Evolutionary conservation across 2,797 vertebrate species (phyloP), one percentile per base, ranked within the genome.

Genomic region (Bryconaethiops microstoma): DNA sequence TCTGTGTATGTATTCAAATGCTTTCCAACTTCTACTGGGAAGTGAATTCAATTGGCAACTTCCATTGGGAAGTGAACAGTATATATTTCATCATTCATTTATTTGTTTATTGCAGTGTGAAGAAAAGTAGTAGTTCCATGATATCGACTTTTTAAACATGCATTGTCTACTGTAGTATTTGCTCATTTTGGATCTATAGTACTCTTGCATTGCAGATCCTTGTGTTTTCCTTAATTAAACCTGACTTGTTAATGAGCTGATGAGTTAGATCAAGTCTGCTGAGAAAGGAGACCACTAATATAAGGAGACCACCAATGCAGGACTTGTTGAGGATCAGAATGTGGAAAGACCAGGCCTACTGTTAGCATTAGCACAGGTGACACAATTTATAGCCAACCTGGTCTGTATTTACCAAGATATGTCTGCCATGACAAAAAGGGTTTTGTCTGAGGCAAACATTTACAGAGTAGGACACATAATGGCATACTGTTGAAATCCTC

Each of bases 401-500:
- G 9, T 39, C 8, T 17, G 70, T 50, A 23, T 39, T 55, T n/a
- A 35, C 14, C 9, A 72, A 35, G 50, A 35, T 7, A 7, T 35
- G 12, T 55, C 25, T 19, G 14, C 13, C 25, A 45, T 10, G 5
- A 73, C 59, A 48, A 29, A 25, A 35, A 65, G 9, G 7, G 7
- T 64, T 72, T 72, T 29, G 21, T 17, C 23, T 17, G 5, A 25
- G 59, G 48, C 35, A 60, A 78, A 70, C 68, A 78, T 23, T 69
- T 8, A 16, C 16, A 64, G 14, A 42, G 48, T 19, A 50, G 48
- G 14, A 54, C 8, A 55, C n/a, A 19, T 55, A 29, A 73, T 64
- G 42, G 54, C 12, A 48, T 2, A 72, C 10, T n/a, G 23, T 48
- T 63, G 1, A 50, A 71, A 35, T 71, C 17, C 23, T 21, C 64